These are phyloP conservation scores for Hapalemur alaotrensis DNA, from an alignment of 2,797 vertebrate genomes.

Conservation along the genomic window DNA sequence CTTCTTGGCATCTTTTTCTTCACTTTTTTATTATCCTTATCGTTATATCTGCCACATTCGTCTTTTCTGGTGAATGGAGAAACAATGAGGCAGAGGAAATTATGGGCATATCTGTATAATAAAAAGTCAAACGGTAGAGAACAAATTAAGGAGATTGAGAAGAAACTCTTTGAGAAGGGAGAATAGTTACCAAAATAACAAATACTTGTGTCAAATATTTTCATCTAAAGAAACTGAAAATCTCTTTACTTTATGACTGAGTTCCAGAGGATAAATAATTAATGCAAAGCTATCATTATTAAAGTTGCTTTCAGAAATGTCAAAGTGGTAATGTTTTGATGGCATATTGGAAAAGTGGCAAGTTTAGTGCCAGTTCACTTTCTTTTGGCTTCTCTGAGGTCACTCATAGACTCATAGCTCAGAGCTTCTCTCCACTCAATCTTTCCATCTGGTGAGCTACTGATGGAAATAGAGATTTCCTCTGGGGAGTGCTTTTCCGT, in stretches of 20 bases:
- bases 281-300: background rate
- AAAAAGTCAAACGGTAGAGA: background rate
- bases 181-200: background rate
- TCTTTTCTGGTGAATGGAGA: background rate
- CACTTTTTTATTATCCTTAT: background rate
- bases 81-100: background rate
- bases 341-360: background rate
- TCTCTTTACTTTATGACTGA: background rate
- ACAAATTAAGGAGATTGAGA: background rate
- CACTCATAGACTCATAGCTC: background rate
- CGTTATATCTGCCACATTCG: background rate
- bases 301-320: background rate
- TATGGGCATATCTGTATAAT: background rate
- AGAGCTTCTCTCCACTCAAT: background rate
- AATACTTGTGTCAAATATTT: background rate
- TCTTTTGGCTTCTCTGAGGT: background rate
- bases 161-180: background rate
- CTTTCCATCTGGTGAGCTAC: background rate
- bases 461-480: background rate
- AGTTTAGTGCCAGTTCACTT: background rate
- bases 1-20: background rate
- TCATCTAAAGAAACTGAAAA: slow-evolving; percentile 11
- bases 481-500: background rate
- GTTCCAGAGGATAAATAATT: background rate
- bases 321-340: background rate